Evolutionary conservation across 2,113 vertebrate species (phyloP).

Genomic region (Miniopterus natalensis): DNA sequence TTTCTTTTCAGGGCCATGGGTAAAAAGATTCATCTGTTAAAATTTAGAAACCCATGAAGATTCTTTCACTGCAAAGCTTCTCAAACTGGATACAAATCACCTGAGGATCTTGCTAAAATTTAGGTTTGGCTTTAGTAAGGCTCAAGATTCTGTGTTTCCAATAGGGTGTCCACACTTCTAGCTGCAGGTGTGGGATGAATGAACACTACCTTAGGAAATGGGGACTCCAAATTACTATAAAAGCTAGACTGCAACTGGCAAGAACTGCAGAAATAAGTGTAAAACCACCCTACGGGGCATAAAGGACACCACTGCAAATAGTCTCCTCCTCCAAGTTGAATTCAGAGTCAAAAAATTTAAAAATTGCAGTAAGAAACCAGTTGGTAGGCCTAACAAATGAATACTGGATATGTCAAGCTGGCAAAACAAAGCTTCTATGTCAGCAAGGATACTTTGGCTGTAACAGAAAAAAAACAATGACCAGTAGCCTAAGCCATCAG

Average conservation of each 20-base stretch:
- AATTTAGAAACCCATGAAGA: slow-evolving; percentile 64
- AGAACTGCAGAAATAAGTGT: neutral
- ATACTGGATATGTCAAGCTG: neutral
- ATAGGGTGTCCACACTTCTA: neutral
- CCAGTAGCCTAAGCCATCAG: neutral
- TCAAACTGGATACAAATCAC: slow-evolving; percentile 35
- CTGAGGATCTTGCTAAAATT: neutral
- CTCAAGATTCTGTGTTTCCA: slow-evolving; percentile 2
- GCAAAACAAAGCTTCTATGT: neutral
- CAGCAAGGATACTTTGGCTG: neutral
- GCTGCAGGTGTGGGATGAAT: neutral
- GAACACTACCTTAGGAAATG: neutral
- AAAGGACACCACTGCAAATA: neutral
- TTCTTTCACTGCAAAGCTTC: slow-evolving; percentile 22
- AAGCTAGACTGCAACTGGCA: neutral
- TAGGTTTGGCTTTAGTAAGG: neutral
- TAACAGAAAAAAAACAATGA: neutral
- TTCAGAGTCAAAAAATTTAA: slow-evolving; percentile 10
- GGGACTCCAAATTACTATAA: neutral
- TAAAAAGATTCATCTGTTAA: slow-evolving; percentile 68
- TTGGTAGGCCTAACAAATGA: neutral
- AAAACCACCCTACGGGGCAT: neutral
- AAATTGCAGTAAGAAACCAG: slow-evolving; percentile 1
- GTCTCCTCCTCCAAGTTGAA: neutral
- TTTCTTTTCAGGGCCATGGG: slow-evolving; percentile 34